Base-by-base conservation (phyloP, 2,888 invertebrate species). In the Caenorhabditis zanzibari region DNA sequence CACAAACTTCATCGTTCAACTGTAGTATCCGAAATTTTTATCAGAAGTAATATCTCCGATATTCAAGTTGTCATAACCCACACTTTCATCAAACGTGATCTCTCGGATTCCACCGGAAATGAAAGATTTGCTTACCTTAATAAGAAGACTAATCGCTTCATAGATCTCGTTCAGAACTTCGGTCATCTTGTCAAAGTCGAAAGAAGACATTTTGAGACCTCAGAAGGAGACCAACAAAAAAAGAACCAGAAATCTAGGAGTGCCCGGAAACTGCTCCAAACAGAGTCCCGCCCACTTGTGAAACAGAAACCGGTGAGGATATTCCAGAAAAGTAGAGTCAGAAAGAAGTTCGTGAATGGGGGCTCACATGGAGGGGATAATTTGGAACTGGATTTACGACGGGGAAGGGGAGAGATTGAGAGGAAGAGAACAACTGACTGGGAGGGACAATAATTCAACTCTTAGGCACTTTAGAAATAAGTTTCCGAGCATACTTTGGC, bases 311-410 rank as follows among this genome's bases (percentile, higher is more conserved):
- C 59, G 47, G 47, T 24, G 35, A 32, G 38, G 28, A 66, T n/a
- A 38, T 66, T 56, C 41, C 74, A 75, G 54, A 64, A 38, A 38
- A 41, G 56, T 47, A 47, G 63, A 54, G 64, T 58, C 56, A 54
- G 64, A 47, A 58, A 35, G 59, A 35, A 61, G 24, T 44, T 44
- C 7, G 22, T 5, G 35, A 41, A 41, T 38, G 61, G 69, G 77
- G 77, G 77, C 77, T 77, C 77, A 77, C 77, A 77, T 77, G 77
- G 77, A 58, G 49, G 14, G 38, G 68, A 71, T 69, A 63, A 71
- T 77, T 77, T 68, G 68, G 76, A 52, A 61, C 69, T 68, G 69
- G 54, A 38, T 77, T 77, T 77, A 77, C 69, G 77, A 77, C 52
- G 28, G 32, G 2, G 66, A 47, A 12, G 19, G 14, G 26, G 54